phyloP scores from a whole-genome alignment of 2,113 vertebrate species.

The Etheostoma cragini region DNA sequence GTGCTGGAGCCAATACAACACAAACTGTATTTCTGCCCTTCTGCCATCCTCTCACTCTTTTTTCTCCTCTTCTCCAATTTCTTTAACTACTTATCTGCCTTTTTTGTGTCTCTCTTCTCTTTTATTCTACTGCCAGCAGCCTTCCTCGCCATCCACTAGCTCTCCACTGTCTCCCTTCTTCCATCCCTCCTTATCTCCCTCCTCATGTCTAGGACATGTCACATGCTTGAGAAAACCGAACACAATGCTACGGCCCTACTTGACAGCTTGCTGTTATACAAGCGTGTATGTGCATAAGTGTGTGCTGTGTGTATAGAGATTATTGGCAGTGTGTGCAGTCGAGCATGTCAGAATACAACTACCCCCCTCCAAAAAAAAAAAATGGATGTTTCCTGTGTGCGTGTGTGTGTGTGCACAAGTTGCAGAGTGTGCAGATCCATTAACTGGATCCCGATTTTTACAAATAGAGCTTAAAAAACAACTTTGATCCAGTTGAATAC shows the following conservation, averaged over 20 bases:
- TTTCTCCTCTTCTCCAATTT: neutral
- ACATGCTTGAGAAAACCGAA: conserved; percentile 73
- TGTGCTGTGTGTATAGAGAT: conserved; percentile 41
- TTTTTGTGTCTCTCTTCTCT: neutral
- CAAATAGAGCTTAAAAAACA: conserved; percentile 64
- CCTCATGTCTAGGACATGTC: conserved; percentile 68
- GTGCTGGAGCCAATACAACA: neutral
- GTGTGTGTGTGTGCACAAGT: neutral
- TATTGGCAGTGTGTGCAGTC: conserved; percentile 41
- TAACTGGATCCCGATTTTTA: conserved; percentile 50
- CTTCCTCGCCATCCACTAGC: conserved; percentile 7
- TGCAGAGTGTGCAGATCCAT: conserved; percentile 38
- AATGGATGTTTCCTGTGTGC: conserved; percentile 16
- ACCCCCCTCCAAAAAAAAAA: conserved; percentile 13
- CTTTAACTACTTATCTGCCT: neutral
- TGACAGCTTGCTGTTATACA: conserved; percentile 69
- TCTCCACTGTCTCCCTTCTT: conserved; percentile 37
- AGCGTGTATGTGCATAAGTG: conserved; percentile 3
- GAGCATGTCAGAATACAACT: conserved; percentile 47
- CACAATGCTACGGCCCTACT: conserved; percentile 55
- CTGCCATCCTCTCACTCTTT: neutral
- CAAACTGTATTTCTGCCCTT: conserved; percentile 11
- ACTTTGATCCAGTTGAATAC: conserved; percentile 72
- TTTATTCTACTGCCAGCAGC: conserved; percentile 8
- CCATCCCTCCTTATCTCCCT: conserved; percentile 58